Conservation (phyloP, 30 jellyfish, hydroid and myxozoan genomes). For the Hydractinia echinata region DNA sequence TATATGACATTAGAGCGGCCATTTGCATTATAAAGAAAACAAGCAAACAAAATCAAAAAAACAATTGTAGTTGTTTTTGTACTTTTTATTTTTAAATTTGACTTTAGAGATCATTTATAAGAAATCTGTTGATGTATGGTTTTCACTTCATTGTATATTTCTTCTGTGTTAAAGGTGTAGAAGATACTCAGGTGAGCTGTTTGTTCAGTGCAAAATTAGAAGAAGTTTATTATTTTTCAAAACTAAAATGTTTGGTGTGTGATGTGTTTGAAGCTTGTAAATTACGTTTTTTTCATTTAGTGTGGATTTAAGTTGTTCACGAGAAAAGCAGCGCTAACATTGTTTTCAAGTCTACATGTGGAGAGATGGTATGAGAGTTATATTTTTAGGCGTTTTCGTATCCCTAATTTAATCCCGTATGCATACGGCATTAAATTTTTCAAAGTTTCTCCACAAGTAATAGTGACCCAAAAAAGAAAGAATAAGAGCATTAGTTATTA, state of each 20-base stretch:
- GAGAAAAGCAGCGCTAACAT: constrained; percentile 88
- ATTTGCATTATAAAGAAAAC: too few relatives aligned
- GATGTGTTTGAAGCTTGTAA: neutral
- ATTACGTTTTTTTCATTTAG: constrained; percentile 29
- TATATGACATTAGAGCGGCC: too few relatives aligned
- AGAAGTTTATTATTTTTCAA: too few relatives aligned
- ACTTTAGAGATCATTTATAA: constrained; percentile 71
- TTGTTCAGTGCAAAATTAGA: too few relatives aligned
- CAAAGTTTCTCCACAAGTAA: too few relatives aligned
- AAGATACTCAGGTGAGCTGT: constrained; percentile 81
- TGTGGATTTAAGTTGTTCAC: constrained; percentile 95
- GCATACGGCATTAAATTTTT: too few relatives aligned
- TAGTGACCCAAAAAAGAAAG: too few relatives aligned
- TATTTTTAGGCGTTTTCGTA: neutral
- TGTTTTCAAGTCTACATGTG: constrained; percentile 87
- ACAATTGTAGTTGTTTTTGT: too few relatives aligned
- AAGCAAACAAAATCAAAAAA: too few relatives aligned
- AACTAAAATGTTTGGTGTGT: too few relatives aligned
- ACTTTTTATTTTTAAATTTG: constrained; percentile 2
- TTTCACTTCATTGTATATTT: constrained; percentile 81
- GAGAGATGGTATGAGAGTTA: constrained; percentile 79
- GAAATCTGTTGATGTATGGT: constrained; percentile 89
- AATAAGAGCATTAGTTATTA: too few relatives aligned
- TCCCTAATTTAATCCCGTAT: too few relatives aligned
- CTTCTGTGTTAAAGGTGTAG: constrained; percentile 91